Evolutionary conservation across 1,140 invertebrate species (phyloP), one percentile per base, ranked within the genome.

Genomic region (Streblospio benedicti): DNA sequence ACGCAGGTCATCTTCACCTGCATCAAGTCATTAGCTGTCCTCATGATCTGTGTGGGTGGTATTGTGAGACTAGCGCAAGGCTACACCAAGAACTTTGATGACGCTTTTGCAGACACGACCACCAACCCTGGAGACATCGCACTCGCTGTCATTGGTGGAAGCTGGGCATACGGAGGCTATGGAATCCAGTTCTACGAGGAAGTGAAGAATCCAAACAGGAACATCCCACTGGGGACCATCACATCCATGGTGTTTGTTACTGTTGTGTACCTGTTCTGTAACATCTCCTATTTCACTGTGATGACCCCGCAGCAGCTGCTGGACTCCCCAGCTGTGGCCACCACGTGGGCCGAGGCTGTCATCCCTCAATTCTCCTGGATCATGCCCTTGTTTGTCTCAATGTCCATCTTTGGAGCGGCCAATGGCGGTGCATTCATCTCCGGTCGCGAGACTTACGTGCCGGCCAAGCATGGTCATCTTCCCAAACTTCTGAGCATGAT

Each of bases 221-320:
- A n/a, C n/a, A n/a, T n/a, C n/a, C n/a, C n/a, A n/a, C n/a, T n/a
- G n/a, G n/a, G n/a, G n/a, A n/a, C n/a, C n/a, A n/a, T n/a, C n/a
- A n/a, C n/a, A n/a, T n/a, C n/a, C n/a, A n/a, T n/a, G n/a, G n/a
- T n/a, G n/a, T n/a, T 97, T 47, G 91, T 94, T 16, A 98, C 92
- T 4, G 71, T 95, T 5, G 90, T 97, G 14, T 99, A 99, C 72
- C 87, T 95, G 0, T 80, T 96, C 61, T 90, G 93, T 4, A 98
- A 98, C 71, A 83, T 97, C 25, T 93, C 95, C 23, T 97, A 98
- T 78, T 95, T 93, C 76, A 93, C 92, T 0, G 93, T 91, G 0
- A 80, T 97, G 14, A 87, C 87, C 0, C 87, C 87, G 0, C 74
- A 80, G 0, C 87, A 93, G 74, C 87, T 98, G n/a, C 70, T 97